Conservation (phyloP, 2,113 vertebrate genomes). For the Gambusia affinis region DNA sequence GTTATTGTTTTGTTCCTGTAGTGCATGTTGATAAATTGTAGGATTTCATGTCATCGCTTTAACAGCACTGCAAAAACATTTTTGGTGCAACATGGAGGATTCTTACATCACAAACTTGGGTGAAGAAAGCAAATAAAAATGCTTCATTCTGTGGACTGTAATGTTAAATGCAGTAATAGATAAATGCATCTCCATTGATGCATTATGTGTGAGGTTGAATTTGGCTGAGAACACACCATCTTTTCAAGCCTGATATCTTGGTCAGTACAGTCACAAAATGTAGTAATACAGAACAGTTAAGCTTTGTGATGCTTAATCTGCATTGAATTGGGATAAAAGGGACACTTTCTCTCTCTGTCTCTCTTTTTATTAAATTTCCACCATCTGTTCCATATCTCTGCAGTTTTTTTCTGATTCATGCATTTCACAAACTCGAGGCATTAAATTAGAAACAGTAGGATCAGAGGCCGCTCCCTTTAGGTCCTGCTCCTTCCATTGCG, state of each 20-base stretch:
- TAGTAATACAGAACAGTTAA: constrained; percentile 44
- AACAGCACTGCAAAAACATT: not conserved
- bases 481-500: constrained; percentile 28
- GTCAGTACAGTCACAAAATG: constrained; percentile 27
- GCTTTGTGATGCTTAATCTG: constrained; percentile 67
- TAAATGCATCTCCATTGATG: constrained; percentile 30
- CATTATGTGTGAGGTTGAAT: constrained; percentile 30
- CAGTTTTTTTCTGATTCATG: constrained; percentile 77
- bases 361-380: constrained; percentile 39
- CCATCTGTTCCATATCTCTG: constrained; percentile 78
- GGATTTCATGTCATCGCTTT: not conserved
- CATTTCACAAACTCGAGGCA: constrained; percentile 66
- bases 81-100: not conserved
- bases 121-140: constrained; percentile 33
- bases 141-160: not conserved
- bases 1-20: not conserved
- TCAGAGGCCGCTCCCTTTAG: constrained; percentile 49
- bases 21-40: not conserved
- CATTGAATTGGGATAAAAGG: constrained; percentile 59
- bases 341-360: constrained; percentile 20
- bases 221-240: constrained; percentile 40
- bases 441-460: constrained; percentile 72
- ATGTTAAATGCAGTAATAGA: constrained; percentile 18
- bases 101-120: not conserved
- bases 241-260: constrained; percentile 47